Evolutionary conservation across 2,888 invertebrate species (phyloP).

Genomic region (Erebia aethiops): DNA sequence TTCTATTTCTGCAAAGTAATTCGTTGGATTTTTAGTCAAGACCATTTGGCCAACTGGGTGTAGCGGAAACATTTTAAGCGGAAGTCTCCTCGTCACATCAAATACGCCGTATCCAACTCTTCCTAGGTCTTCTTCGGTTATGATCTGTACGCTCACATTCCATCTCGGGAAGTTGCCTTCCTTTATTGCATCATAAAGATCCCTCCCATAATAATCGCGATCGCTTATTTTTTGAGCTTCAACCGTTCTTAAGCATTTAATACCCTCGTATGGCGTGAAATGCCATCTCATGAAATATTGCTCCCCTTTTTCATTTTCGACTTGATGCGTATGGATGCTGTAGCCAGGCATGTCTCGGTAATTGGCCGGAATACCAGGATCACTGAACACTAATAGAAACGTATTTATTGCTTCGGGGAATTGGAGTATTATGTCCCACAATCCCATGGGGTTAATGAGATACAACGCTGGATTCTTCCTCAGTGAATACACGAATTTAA

Average conservation of each 20-base stretch:
- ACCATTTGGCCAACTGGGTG: not conserved
- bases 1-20: constrained; percentile 12
- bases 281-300: not conserved
- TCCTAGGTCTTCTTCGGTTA: not conserved
- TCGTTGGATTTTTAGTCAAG: constrained; percentile 5
- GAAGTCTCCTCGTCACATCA: not conserved
- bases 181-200: not conserved
- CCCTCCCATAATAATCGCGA: not conserved
- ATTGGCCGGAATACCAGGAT: not conserved
- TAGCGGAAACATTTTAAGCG: not conserved
- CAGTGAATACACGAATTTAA: not conserved
- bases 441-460: not conserved
- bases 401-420: not conserved
- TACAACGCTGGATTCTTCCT: not conserved
- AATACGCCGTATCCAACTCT: not conserved
- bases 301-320: not conserved
- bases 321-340: not conserved
- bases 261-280: not conserved
- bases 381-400: not conserved
- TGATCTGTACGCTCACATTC: not conserved
- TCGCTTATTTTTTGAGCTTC: not conserved
- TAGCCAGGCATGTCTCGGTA: not conserved
- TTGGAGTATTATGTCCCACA: not conserved
- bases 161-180: not conserved
- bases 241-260: not conserved